A percentile compares a stretch with the other conserved stretches of the same genome.
phyloP scores from a whole-genome alignment of 2,113 vertebrate species.

The Grantiella picta region DNA sequence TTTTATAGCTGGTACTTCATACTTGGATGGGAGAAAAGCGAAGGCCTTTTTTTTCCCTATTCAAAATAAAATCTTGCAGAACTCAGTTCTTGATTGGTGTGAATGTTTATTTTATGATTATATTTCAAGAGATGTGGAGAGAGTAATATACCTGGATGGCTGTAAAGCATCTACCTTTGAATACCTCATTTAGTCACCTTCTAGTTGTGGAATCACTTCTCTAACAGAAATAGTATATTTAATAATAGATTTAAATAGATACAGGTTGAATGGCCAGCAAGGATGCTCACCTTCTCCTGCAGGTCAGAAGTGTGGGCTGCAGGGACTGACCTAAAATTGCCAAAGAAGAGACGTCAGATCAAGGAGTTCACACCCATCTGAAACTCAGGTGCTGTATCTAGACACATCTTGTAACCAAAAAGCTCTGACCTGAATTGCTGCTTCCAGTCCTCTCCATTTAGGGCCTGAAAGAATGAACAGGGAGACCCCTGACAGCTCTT shows the following conservation, averaged over 20 bases:
- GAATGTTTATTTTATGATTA: not conserved
- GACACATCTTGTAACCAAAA: not conserved
- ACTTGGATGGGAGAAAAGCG: not conserved
- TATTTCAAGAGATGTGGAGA: not conserved
- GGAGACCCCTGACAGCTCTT: not conserved
- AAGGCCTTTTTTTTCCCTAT: rapidly evolving
- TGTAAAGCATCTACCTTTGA: not conserved
- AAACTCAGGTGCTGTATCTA: not conserved
- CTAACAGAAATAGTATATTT: not conserved
- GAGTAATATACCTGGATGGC: not conserved
- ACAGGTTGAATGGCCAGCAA: not conserved
- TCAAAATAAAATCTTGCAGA: not conserved
- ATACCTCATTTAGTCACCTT: not conserved
- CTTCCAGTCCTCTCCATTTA: not conserved
- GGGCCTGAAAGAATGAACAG: not conserved
- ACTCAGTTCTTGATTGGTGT: not conserved
- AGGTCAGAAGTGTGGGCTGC: not conserved
- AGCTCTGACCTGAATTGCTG: not conserved
- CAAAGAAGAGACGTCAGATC: not conserved
- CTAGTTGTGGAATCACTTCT: not conserved
- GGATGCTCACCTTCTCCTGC: rapidly evolving
- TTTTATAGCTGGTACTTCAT: not conserved
- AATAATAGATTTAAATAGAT: not conserved
- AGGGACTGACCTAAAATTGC: not conserved
- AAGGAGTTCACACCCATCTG: not conserved